A percentile compares a stretch with the other conserved stretches of the same genome.
These are phyloP conservation scores for Drosophila busckii DNA, from an alignment of 1,140 invertebrate species.

Conservation along the genomic window DNA sequence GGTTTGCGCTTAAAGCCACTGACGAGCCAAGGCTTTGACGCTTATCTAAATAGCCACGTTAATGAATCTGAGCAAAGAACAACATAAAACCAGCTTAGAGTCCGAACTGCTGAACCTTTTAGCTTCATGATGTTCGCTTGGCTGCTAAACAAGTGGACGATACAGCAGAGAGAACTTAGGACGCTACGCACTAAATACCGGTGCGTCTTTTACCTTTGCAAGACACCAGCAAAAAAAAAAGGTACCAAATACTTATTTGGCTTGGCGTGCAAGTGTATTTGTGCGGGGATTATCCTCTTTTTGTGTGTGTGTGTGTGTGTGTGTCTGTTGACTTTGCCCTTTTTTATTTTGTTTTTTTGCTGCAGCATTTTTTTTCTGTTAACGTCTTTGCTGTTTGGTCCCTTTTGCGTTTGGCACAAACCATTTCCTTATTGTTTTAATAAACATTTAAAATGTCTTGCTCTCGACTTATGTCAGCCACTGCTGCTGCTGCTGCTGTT, in stretches of 20 bases:
- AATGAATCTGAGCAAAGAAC: constrained; percentile 72
- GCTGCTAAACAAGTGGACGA: background rate
- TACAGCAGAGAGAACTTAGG: background rate
- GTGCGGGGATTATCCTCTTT: constrained; percentile 63
- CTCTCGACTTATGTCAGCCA: constrained; percentile 63
- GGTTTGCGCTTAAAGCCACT: constrained; percentile 21
- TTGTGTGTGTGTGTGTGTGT: too few relatives aligned
- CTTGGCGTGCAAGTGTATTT: constrained; percentile 37
- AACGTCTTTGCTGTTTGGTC: constrained; percentile 24
- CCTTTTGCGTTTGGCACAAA: constrained; percentile 45
- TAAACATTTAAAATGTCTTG: constrained; percentile 78
- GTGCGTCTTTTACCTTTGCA: constrained; percentile 45
- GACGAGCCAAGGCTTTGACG: constrained; percentile 29
- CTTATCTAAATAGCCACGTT: constrained; percentile 76
- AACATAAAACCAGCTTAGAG: constrained; percentile 57
- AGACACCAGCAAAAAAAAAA: constrained; percentile 32
- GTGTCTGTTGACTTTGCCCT: constrained; percentile 58
- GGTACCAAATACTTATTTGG: constrained; percentile 56
- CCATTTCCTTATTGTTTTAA: constrained; percentile 78
- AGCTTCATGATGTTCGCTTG: constrained; percentile 26
- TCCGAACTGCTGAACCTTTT: constrained; percentile 53
- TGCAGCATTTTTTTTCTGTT: constrained; percentile 35
- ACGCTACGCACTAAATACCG: constrained; percentile 57
- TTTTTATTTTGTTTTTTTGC: constrained; percentile 53
- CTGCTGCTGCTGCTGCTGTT: constrained; percentile 34